These are phyloP conservation scores for Enteromius anoplus DNA, from an alignment of 2,797 vertebrate genomes.

Conservation along the genomic window DNA sequence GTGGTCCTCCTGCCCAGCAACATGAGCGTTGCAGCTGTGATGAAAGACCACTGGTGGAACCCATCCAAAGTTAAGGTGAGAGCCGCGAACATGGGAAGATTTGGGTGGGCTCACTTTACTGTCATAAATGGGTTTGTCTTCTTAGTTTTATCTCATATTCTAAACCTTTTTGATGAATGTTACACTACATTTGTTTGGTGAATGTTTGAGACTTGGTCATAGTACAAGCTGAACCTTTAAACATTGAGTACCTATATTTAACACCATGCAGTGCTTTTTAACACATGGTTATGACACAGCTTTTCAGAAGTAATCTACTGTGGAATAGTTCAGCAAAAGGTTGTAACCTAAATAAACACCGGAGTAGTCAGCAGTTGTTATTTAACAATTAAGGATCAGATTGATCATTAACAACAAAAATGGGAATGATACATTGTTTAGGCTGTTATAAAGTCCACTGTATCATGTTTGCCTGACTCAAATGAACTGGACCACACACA, in stretches of 20 bases:
- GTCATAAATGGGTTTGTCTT: constrained; percentile 26
- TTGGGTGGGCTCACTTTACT: constrained; percentile 18
- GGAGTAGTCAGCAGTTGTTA: constrained; percentile 22
- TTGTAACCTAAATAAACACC: constrained; percentile 21
- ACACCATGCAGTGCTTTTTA: constrained; percentile 27
- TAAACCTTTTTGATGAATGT: constrained; percentile 16
- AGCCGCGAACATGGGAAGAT: background rate
- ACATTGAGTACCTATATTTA: constrained; percentile 26
- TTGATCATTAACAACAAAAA: constrained; percentile 43
- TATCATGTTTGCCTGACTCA: constrained; percentile 48
- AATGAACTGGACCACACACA: constrained; percentile 32
- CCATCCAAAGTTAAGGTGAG: constrained; percentile 91
- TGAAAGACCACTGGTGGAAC: constrained; percentile 90
- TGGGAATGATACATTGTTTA: constrained; percentile 17
- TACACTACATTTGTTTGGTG: constrained; percentile 5
- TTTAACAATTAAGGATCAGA: constrained; percentile 36
- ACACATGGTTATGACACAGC: background rate
- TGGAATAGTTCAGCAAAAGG: constrained; percentile 1
- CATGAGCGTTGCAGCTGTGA: constrained; percentile 81
- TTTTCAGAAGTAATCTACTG: constrained; percentile 25
- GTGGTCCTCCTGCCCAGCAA: constrained; percentile 90
- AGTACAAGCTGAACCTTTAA: constrained; percentile 41
- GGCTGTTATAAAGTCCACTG: constrained; percentile 22
- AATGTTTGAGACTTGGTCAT: constrained; percentile 39
- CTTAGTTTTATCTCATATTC: constrained; percentile 42